Evolutionary conservation across 2,888 invertebrate genomes (phyloP).

Genomic region (Allophyes oxyacanthae): DNA sequence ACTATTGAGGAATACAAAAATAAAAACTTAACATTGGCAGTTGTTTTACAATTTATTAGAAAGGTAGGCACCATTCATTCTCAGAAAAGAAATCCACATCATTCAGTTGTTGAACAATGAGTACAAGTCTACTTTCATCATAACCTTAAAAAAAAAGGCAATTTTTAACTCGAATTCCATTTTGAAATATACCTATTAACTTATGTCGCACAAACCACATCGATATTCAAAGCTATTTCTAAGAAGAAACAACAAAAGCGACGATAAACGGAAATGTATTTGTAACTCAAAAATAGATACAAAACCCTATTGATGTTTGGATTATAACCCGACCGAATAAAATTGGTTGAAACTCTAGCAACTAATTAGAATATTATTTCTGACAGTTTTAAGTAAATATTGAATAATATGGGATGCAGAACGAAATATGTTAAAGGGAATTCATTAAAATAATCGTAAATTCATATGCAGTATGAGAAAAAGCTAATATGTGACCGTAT

Average conservation of each 20-base stretch:
- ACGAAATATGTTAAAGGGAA: background rate
- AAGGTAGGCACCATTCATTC: no score
- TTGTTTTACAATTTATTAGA: no score
- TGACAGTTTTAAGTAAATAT: background rate
- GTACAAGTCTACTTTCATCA: slow-evolving; percentile 32
- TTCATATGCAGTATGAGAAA: background rate
- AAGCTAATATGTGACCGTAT: background rate
- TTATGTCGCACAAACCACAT: slow-evolving; percentile 5
- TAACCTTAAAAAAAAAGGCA: slow-evolving; percentile 42
- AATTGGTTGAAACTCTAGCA: slow-evolving; percentile 17
- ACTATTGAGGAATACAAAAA: no score
- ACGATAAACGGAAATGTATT: slow-evolving; percentile 31
- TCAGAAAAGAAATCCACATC: background rate
- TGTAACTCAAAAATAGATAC: slow-evolving; percentile 51
- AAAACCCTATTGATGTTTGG: slow-evolving; percentile 74
- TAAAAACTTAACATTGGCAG: no score
- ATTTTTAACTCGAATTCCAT: slow-evolving; percentile 1
- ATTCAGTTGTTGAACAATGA: slow-evolving; percentile 21
- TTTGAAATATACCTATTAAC: background rate
- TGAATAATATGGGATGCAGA: background rate
- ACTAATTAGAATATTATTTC: slow-evolving; percentile 4
- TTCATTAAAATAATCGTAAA: background rate
- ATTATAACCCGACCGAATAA: slow-evolving; percentile 66
- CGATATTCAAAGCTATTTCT: slow-evolving; percentile 8
- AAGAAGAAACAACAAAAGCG: slow-evolving; percentile 16